phyloP scores from a whole-genome alignment of 35 echinoderm and acorn worm genomes.

The Antedon bifida region DNA sequence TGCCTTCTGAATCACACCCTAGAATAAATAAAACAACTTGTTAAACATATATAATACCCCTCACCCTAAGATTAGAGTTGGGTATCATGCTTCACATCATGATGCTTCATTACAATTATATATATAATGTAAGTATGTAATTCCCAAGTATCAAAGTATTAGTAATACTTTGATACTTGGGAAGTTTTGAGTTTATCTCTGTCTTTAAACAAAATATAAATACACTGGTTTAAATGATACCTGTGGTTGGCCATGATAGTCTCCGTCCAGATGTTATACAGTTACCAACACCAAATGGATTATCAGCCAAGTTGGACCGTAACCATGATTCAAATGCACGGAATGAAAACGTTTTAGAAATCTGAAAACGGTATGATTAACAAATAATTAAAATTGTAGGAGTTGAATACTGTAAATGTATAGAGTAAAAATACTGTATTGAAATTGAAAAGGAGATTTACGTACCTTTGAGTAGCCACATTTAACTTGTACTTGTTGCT shows the following conservation, averaged over 20 bases:
- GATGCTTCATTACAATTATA: no score
- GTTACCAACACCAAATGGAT: constrained; percentile 63
- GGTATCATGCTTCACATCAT: no score
- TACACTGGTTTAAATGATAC: constrained; percentile 2
- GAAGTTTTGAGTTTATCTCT: no score
- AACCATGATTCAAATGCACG: constrained; percentile 85
- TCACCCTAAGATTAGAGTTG: no score
- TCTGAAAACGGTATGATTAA: constrained; percentile 30
- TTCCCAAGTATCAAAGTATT: no score
- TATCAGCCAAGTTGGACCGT: constrained; percentile 33
- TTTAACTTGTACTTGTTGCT: constrained; percentile 53
- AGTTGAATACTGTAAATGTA: no score
- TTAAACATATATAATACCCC: no score
- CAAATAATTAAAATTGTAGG: background rate
- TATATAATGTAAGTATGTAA: no score
- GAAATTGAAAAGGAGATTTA: no score
- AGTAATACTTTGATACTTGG: no score
- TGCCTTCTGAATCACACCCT: constrained; percentile 53
- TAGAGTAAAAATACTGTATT: no score
- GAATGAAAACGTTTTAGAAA: constrained; percentile 86
- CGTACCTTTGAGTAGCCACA: constrained; percentile 93
- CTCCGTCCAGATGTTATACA: constrained; percentile 70
- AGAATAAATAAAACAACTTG: background rate
- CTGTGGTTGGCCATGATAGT: constrained; percentile 75
- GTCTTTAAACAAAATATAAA: no score